These are phyloP conservation scores for Microctonus brassicae DNA, from an alignment of 2,888 invertebrate species.

Conservation along the genomic window DNA sequence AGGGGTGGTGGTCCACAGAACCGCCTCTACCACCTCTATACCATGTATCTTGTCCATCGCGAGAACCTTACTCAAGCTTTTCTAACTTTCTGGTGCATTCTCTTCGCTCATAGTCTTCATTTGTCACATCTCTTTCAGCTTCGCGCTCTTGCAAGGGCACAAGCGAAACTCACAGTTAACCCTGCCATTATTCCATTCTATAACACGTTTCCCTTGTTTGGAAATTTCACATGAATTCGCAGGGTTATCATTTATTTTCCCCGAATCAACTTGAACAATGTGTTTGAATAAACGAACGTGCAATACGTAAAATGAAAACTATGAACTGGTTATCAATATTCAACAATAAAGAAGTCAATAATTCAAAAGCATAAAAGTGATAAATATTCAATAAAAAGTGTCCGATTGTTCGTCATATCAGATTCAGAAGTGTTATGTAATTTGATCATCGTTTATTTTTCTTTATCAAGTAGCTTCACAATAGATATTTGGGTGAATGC, in stretches of 20 bases:
- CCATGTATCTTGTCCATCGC: constrained; percentile 46
- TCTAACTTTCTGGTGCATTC: constrained; percentile 17
- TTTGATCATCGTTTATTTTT: background rate
- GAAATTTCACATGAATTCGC: too few relatives aligned
- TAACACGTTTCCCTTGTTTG: too few relatives aligned
- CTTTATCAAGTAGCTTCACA: too few relatives aligned
- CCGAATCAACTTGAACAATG: background rate
- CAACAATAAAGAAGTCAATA: background rate
- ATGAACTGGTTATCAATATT: background rate
- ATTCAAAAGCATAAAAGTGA: background rate
- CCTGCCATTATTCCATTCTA: too few relatives aligned
- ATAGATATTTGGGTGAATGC: too few relatives aligned
- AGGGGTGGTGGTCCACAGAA: constrained; percentile 65
- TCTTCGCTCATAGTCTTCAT: background rate
- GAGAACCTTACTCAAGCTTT: constrained; percentile 28
- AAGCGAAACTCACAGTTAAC: background rate
- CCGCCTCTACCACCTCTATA: constrained; percentile 60
- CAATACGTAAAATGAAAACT: background rate
- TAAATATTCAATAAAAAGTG: background rate
- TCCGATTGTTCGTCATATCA: too few relatives aligned
- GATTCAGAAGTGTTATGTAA: background rate
- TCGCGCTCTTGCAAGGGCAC: background rate
- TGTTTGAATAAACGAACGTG: background rate
- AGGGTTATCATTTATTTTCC: background rate
- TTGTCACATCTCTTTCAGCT: background rate